Percentiles rank a stretch among this genome's conserved stretches.
phyloP scores from a whole-genome alignment of 53 echinoderm and acorn worm genomes.

The Hippasteria phrygiana region DNA sequence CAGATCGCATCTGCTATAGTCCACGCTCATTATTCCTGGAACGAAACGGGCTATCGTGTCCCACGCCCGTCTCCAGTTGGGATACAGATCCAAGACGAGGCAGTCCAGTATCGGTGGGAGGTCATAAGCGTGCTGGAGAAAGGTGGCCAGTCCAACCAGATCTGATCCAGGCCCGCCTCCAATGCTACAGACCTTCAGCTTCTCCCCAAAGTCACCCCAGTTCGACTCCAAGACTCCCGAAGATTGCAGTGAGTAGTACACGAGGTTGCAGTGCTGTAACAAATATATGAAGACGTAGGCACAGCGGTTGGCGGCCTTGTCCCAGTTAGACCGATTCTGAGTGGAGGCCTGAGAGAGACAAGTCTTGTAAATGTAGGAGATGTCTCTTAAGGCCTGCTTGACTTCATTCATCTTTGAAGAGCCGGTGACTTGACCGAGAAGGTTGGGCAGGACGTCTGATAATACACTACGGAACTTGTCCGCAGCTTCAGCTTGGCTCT shows the following conservation, averaged over 20 bases:
- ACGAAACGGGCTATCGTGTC: not conserved
- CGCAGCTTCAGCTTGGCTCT: not conserved
- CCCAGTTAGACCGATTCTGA: not conserved
- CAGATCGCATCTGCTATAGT: conserved; percentile 11
- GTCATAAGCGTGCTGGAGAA: not conserved
- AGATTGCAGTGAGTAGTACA: not conserved
- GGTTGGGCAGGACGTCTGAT: not conserved
- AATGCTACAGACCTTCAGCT: conserved; percentile 3
- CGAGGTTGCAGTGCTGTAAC: conserved; percentile 12
- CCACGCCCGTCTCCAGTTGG: conserved; percentile 35
- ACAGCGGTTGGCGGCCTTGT: conserved; percentile 9
- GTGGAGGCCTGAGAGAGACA: not conserved
- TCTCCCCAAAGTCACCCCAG: not conserved
- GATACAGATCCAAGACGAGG: conserved; percentile 27
- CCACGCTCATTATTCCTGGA: not conserved
- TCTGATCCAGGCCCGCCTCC: conserved; percentile 39
- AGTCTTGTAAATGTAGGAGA: not conserved
- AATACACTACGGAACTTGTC: not conserved
- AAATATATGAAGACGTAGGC: conserved; percentile 25
- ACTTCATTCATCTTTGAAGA: not conserved
- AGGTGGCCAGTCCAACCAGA: conserved; percentile 4
- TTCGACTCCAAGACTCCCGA: too few relatives aligned
- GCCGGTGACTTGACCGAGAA: not conserved
- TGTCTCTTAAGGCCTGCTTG: not conserved
- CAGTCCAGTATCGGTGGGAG: not conserved